phyloP scores from a whole-genome alignment of 2,797 vertebrate species.

The Lerista edwardsae region DNA sequence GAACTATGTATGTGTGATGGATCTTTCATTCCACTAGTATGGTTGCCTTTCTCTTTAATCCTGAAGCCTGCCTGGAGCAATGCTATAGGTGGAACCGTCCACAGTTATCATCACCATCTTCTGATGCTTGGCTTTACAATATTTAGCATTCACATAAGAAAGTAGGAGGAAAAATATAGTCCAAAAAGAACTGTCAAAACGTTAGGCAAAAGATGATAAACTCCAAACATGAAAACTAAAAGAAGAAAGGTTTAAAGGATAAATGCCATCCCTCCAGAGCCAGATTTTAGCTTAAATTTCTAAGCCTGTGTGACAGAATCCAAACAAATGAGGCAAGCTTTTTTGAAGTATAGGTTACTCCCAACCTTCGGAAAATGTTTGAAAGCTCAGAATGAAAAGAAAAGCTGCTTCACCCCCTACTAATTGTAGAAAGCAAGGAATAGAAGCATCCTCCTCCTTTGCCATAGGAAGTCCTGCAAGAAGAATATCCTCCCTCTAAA shows the following conservation, averaged over 20 bases:
- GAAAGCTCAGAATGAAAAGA: neutral
- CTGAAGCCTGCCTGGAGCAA: slow-evolving; percentile 1
- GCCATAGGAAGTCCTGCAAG: neutral
- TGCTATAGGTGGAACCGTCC: slow-evolving; percentile 5
- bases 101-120: neutral
- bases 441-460: neutral
- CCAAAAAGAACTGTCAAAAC: neutral
- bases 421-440: neutral
- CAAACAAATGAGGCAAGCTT: neutral
- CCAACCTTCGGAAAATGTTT: neutral
- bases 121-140: neutral
- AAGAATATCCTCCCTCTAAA: too few species aligned
- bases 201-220: slow-evolving; percentile 1
- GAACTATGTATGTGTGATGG: neutral
- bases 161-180: neutral
- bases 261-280: neutral
- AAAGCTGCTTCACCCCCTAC: neutral
- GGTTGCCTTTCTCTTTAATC: neutral
- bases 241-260: slow-evolving; percentile 1
- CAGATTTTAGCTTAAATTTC: neutral
- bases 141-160: neutral
- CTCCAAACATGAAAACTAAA: neutral
- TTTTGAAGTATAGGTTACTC: neutral
- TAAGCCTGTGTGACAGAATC: neutral
- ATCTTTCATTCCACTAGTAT: neutral